Evolutionary conservation across 2,888 invertebrate genomes (phyloP).

Genomic region (Dorcus parallelipipedus): DNA sequence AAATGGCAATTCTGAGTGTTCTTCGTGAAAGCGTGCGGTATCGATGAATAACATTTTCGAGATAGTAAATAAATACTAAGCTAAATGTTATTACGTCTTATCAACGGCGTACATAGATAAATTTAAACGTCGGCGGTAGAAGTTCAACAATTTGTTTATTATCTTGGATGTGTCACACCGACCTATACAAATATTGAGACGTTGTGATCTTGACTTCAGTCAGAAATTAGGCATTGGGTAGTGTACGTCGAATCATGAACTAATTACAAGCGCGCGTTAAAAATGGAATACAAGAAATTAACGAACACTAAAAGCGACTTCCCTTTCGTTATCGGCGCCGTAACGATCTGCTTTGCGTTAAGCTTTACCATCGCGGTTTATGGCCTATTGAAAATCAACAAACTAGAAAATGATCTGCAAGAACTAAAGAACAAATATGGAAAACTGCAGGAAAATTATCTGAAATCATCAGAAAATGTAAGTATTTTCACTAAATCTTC

Average conservation of each 20-base stretch:
- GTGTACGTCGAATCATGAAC: conserved; percentile 8
- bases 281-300: conserved; percentile 15
- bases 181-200: conserved; percentile 15
- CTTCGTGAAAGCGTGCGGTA: too few species aligned
- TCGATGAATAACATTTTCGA: too few species aligned
- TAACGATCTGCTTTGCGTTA: conserved; percentile 6
- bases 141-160: conserved; percentile 15
- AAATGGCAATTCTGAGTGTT: too few species aligned
- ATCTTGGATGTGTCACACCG: conserved; percentile 11
- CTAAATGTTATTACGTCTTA: not conserved
- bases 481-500: not conserved
- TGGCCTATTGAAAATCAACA: conserved; percentile 3
- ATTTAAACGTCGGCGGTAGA: conserved; percentile 9
- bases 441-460: not conserved
- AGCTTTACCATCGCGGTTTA: conserved; percentile 1
- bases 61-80: too few species aligned
- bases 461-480: not conserved
- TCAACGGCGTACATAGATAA: not conserved
- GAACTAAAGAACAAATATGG: not conserved
- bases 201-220: conserved; percentile 16
- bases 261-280: not conserved
- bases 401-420: conserved; percentile 7
- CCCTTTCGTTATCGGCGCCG: conserved; percentile 6
- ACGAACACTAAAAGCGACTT: not conserved
- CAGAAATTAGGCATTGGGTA: conserved; percentile 9